Percentiles rank a stretch among this genome's conserved stretches.
These are phyloP conservation scores for Oplegnathus fasciatus DNA, from an alignment of 2,113 vertebrate species.

Conservation along the genomic window DNA sequence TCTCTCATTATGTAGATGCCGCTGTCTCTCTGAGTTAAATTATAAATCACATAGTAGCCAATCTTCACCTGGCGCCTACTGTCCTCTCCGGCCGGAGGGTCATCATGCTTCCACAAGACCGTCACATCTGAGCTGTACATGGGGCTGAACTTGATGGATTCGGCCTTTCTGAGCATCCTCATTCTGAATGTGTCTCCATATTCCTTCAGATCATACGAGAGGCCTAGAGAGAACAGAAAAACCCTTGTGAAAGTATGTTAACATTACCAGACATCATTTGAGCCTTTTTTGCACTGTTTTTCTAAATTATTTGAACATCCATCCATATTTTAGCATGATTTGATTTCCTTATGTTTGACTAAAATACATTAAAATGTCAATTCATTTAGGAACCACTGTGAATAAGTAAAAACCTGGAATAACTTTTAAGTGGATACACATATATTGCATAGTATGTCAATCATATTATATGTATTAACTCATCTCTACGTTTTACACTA, in stretches of 20 bases:
- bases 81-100: fast-evolving
- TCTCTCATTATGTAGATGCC: conserved; percentile 8
- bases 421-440: too few species aligned
- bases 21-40: conserved; percentile 34
- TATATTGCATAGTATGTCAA: too few species aligned
- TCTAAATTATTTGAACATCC: background rate
- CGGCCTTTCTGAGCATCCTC: fast-evolving
- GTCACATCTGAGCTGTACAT: fast-evolving
- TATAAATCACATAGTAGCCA: fast-evolving
- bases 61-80: background rate
- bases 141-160: background rate
- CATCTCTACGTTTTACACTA: too few species aligned
- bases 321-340: background rate
- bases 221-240: conserved; percentile 25
- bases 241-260: background rate
- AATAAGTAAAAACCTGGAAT: background rate
- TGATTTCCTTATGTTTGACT: background rate
- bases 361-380: background rate
- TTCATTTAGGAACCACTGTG: background rate
- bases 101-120: conserved; percentile 23
- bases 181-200: conserved; percentile 9
- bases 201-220: fast-evolving
- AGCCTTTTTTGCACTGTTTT: background rate
- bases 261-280: background rate
- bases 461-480: background rate